Evolutionary conservation across 2,888 invertebrate species (phyloP).

Genomic region (Uropetala carovei): DNA sequence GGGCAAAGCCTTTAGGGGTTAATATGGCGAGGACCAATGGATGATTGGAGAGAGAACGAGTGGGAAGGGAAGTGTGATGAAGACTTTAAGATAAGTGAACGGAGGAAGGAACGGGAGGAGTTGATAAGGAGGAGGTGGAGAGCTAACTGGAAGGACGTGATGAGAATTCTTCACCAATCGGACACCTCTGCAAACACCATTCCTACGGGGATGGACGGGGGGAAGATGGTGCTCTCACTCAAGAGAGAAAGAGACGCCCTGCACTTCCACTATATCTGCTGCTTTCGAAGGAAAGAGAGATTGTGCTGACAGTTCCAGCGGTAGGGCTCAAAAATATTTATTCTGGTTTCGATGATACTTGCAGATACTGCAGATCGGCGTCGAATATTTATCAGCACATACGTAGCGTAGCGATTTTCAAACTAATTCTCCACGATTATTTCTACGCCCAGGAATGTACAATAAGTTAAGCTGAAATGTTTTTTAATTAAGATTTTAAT

Average conservation of each 20-base stretch:
- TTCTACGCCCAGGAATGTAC: too few species aligned
- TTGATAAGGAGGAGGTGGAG: background rate
- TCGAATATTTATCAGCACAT: too few species aligned
- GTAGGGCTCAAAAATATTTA: too few species aligned
- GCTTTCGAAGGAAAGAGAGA: background rate
- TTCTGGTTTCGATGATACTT: too few species aligned
- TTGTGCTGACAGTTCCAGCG: too few species aligned
- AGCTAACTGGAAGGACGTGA: slow-evolving; percentile 53
- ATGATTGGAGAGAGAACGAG: slow-evolving; percentile 46
- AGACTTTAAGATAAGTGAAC: slow-evolving; percentile 11
- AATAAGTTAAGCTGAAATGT: too few species aligned
- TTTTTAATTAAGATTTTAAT: too few species aligned
- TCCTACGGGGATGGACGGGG: slow-evolving; percentile 23
- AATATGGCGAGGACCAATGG: slow-evolving; percentile 63
- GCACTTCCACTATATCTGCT: background rate
- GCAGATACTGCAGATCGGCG: too few species aligned
- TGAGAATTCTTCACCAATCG: slow-evolving; percentile 31
- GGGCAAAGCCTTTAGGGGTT: slow-evolving; percentile 45
- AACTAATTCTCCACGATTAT: too few species aligned
- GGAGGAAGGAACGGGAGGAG: background rate
- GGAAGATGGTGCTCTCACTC: background rate
- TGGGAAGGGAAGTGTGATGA: slow-evolving; percentile 18
- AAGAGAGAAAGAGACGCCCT: background rate
- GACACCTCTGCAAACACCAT: slow-evolving; percentile 55
- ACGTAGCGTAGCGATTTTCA: too few species aligned